phyloP scores from a whole-genome alignment of 2,888 invertebrate species.

The Adela reaumurella region DNA sequence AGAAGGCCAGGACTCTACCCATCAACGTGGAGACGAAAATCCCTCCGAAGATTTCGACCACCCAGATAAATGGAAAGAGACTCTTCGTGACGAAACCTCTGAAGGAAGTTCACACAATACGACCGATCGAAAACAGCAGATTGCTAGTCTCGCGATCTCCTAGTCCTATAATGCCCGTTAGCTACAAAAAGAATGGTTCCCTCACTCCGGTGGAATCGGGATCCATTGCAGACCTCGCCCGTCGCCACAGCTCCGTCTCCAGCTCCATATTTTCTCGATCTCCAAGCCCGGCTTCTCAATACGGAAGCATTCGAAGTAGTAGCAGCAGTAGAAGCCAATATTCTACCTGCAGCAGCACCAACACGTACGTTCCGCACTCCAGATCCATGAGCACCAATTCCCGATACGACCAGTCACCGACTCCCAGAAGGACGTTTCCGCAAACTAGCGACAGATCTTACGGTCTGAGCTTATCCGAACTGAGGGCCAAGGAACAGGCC shows the following conservation, averaged over 20 bases:
- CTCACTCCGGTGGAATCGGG: slow-evolving; percentile 43
- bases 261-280: slow-evolving; percentile 47
- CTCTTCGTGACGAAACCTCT: slow-evolving; percentile 40
- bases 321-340: slow-evolving; percentile 43
- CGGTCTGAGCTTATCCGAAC: slow-evolving; percentile 53
- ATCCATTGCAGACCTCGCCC: slow-evolving; percentile 46
- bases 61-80: slow-evolving; percentile 33
- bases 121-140: slow-evolving; percentile 10
- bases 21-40: slow-evolving; percentile 41
- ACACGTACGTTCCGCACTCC: slow-evolving; percentile 37
- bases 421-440: slow-evolving; percentile 67
- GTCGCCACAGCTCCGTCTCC: slow-evolving; percentile 31
- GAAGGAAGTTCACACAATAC: slow-evolving; percentile 40
- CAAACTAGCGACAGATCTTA: slow-evolving; percentile 51
- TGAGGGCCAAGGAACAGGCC: slow-evolving; percentile 65
- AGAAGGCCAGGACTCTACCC: slow-evolving; percentile 45
- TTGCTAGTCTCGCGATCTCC: slow-evolving; percentile 27
- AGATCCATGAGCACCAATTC: slow-evolving; percentile 41
- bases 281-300: slow-evolving; percentile 50
- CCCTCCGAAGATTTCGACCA: slow-evolving; percentile 26
- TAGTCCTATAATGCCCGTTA: slow-evolving; percentile 21
- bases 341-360: slow-evolving; percentile 46
- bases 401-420: slow-evolving; percentile 44
- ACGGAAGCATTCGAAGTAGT: slow-evolving; percentile 32
- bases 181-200: slow-evolving; percentile 36